Evolutionary conservation across 2,888 invertebrate genomes (phyloP).

Genomic region (Stenolophus ochropezus): DNA sequence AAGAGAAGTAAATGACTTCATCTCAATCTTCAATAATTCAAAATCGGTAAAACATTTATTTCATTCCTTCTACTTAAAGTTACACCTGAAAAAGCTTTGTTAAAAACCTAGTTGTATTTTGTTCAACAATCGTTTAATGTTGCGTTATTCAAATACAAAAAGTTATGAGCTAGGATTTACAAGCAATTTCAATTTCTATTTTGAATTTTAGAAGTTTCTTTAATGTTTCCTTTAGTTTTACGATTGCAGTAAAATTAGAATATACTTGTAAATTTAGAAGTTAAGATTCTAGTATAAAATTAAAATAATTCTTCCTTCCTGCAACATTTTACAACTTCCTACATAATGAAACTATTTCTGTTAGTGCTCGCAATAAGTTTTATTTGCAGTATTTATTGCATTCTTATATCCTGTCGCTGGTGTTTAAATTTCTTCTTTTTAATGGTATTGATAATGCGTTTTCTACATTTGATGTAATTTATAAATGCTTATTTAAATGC

Average conservation of each 20-base stretch:
- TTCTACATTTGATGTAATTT: neutral
- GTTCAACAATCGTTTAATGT: neutral
- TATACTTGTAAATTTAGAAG: neutral
- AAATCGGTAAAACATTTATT: too few species aligned
- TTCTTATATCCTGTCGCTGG: neutral
- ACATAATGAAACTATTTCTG: neutral
- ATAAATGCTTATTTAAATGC: too few species aligned
- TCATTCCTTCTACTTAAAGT: too few species aligned
- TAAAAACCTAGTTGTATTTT: too few species aligned
- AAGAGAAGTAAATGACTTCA: too few species aligned
- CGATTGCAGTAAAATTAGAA: neutral
- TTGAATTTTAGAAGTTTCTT: neutral
- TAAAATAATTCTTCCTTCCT: neutral
- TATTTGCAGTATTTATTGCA: neutral
- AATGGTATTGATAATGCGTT: neutral
- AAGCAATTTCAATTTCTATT: too few species aligned
- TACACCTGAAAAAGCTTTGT: too few species aligned
- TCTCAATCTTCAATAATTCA: too few species aligned
- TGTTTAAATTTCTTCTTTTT: neutral
- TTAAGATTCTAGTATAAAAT: neutral
- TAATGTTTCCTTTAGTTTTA: neutral
- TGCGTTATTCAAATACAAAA: too few species aligned
- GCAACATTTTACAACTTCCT: neutral
- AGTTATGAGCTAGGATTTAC: too few species aligned
- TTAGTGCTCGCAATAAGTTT: neutral